Evolutionary conservation across 2,113 vertebrate genomes (phyloP), one percentile per base, ranked within the genome.

Genomic region (Copsychus sechellarum): DNA sequence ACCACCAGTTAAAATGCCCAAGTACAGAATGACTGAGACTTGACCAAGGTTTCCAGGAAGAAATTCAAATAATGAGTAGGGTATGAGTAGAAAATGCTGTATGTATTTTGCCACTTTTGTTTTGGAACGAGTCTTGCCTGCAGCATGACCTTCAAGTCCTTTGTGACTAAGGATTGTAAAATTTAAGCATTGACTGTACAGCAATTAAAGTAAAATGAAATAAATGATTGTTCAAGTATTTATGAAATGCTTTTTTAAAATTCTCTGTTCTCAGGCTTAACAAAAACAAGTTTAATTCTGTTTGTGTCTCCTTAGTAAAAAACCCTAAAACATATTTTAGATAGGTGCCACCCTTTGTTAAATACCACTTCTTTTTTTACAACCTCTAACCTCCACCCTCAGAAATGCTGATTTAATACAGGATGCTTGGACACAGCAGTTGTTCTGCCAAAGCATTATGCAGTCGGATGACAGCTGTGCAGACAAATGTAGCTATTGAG

Each of bases 71-170:
- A 77, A 72, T 36, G 7, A 13, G 17, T 56, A n/a, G 14, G 40
- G 31, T 29, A 60, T 76, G 43, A 47, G 42, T 24, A 84, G 58
- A 81, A 90, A 86, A 81, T 45, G 8, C 43, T 76, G 36, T 45
- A 23, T 9, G 15, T 6, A 60, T 86, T 92, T 80, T 90, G 31
- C n/a, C 23, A 50, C 34, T 93, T 88, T 83, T 9, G 5, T 72
- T 92, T 86, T 57, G 53, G 76, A 93, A 79, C 14, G n/a, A 80
- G 36, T 77, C 82, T 88, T 92, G 76, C 83, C 74, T 95, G 31
- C 31, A 86, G 76, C 71, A 42, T 57, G 50, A 88, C 54, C 40
- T 72, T 65, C 31, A 90, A 82, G 31, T 92, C 45, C 67, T 95
- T 91, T 93, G 76, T 85, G 70, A 92, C 45, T 82, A 79, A 72